Percentiles rank a stretch among this genome's conserved stretches.
These are phyloP conservation scores for Poecilobothrus nobilitatus DNA, from an alignment of 2,888 invertebrate genomes.

Conservation along the genomic window DNA sequence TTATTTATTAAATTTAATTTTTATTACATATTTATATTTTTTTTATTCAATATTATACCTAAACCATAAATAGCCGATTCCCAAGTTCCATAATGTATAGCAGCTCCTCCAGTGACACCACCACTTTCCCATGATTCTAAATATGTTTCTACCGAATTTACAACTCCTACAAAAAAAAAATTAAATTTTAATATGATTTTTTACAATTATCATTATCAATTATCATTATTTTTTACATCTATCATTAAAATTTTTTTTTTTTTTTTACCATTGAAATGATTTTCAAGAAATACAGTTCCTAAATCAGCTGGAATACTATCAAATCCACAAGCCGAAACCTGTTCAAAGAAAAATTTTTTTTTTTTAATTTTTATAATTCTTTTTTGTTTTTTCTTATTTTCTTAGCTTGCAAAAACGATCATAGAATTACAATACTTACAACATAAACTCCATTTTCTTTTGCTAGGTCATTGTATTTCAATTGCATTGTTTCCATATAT, in stretches of 20 bases:
- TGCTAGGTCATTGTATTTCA: slow-evolving; percentile 67
- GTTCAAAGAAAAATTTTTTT: background rate
- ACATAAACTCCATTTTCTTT: slow-evolving; percentile 74
- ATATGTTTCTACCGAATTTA: slow-evolving; percentile 72
- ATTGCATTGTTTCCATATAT: slow-evolving; percentile 78
- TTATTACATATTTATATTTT: background rate
- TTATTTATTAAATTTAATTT: background rate
- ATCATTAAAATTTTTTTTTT: background rate
- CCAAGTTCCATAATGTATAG: slow-evolving; percentile 79
- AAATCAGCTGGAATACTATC: slow-evolving; percentile 87
- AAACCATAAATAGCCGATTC: slow-evolving; percentile 76
- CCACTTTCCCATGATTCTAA: slow-evolving; percentile 44
- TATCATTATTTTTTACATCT: no score
- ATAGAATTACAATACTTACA: slow-evolving; percentile 38
- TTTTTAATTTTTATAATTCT: background rate
- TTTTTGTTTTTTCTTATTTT: no score
- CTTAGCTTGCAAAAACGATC: no score
- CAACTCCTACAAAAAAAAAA: slow-evolving; percentile 42
- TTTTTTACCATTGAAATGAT: slow-evolving; percentile 57
- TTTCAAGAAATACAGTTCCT: slow-evolving; percentile 68
- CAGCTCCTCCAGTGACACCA: slow-evolving; percentile 41
- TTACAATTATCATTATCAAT: no score
- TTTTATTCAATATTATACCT: background rate
- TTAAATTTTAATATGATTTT: no score
- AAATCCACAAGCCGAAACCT: slow-evolving; percentile 78